Evolutionary conservation across 1,140 invertebrate genomes (phyloP), one percentile per base, ranked within the genome.

Genomic region (Schlechtendalia chinensis): DNA sequence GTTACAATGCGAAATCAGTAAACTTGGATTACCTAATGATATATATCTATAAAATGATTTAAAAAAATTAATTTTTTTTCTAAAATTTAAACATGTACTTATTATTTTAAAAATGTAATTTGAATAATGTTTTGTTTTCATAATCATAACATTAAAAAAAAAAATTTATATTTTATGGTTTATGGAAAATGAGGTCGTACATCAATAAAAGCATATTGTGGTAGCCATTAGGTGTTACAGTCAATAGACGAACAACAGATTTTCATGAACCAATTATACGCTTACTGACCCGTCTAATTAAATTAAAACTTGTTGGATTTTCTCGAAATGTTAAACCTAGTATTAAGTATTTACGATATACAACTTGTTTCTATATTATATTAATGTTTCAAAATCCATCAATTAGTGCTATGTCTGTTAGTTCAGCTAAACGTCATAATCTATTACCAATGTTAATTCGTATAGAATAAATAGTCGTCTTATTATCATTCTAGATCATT

Each of bases 301-400:
- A 54, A n/a, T 29, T 29, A 72, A 54, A 39, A 69, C 50, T 27
- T 22, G 8, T 27, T 6, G 24, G 17, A 50, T 69, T 22, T 32
- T 16, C 10, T 54, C 8, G 5, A 29, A 72, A 54, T 47, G 27
- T 72, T 54, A 19, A 53, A 50, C 45, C 47, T 19, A 1, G 32
- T 50, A 50, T 50, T 50, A 50, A 50, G 22, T 17, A 24, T 47
- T 47, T 24, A 71, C 45, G 22, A 47, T 17, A 12, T 8, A 22
- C 8, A 29, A 72, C 69, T 72, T 29, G 50, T 29, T 72, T 19
- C 0, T 24, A 24, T 27, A 69, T 50, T 50, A 5, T 17, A 50
- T 6, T 54, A 72, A 72, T 54, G 50, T 72, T 72, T 29, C 50
- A 10, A 72, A n/a, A 47, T 72, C 69, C 24, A 24, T 72, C 69